These are phyloP conservation scores for Parambassis ranga DNA, from an alignment of 2,797 vertebrate genomes.

Conservation along the genomic window DNA sequence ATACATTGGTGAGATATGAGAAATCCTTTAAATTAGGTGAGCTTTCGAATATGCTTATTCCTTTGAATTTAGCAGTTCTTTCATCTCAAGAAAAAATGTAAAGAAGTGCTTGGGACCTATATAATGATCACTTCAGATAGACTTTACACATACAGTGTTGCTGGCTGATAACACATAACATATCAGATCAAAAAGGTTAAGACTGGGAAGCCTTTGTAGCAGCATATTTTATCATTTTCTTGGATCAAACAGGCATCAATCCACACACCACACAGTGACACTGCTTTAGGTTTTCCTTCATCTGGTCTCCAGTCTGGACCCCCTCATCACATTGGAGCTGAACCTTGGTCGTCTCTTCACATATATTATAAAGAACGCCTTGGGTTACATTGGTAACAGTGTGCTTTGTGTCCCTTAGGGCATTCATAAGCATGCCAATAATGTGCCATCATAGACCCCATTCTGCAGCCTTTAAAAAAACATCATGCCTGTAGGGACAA, in stretches of 20 bases:
- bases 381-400: slow-evolving; percentile 35
- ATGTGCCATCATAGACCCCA: slow-evolving; percentile 3
- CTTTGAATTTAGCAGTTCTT: too few relatives aligned
- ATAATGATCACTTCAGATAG: background rate
- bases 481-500: slow-evolving; percentile 42
- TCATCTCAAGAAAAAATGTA: too few relatives aligned
- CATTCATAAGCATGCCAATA: slow-evolving; percentile 19
- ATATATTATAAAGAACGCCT: slow-evolving; percentile 36
- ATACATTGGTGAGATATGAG: too few relatives aligned
- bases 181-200: background rate
- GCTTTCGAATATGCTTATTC: too few relatives aligned
- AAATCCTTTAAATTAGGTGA: too few relatives aligned
- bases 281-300: slow-evolving; percentile 7
- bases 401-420: slow-evolving; percentile 28
- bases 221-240: background rate
- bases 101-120: too few relatives aligned
- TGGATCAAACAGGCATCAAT: background rate
- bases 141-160: too few relatives aligned
- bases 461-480: slow-evolving; percentile 31
- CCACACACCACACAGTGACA: background rate
- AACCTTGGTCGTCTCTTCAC: slow-evolving; percentile 36
- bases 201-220: background rate
- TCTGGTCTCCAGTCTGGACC: slow-evolving; percentile 4
- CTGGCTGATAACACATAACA: background rate
- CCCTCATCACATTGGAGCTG: background rate